Evolutionary conservation across 2,888 invertebrate genomes (phyloP).

Genomic region (Leptothorax acervorum): DNA sequence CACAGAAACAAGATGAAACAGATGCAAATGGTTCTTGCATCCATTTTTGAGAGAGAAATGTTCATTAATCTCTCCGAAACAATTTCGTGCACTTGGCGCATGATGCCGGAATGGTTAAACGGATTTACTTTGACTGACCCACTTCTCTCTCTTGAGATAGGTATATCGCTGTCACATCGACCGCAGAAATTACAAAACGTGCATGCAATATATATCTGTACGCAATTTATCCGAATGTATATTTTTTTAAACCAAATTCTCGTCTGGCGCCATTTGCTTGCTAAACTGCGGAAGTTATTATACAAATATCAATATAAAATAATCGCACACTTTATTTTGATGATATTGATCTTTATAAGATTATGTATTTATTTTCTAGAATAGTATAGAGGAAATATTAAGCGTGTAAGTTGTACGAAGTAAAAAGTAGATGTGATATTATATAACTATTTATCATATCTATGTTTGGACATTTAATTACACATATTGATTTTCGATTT

Average conservation of each 20-base stretch:
- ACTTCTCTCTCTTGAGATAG: constrained; percentile 13
- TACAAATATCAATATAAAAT: background rate
- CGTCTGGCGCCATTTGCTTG: background rate
- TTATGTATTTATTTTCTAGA: background rate
- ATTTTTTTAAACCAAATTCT: background rate
- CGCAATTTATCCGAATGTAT: background rate
- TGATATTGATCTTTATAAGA: background rate
- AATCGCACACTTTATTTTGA: background rate
- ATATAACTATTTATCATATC: background rate
- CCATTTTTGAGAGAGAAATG: constrained; percentile 20
- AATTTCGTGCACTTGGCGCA: constrained; percentile 14
- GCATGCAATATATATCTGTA: background rate
- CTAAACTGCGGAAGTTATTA: background rate
- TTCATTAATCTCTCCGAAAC: constrained; percentile 34
- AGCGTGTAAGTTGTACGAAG: no score
- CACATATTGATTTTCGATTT: background rate
- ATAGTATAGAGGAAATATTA: background rate
- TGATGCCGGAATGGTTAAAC: background rate
- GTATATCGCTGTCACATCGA: background rate
- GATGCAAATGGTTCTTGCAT: constrained; percentile 10
- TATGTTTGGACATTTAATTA: background rate
- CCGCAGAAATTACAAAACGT: background rate
- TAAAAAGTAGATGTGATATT: background rate
- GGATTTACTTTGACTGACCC: constrained; percentile 27
- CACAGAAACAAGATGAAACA: background rate